Evolutionary conservation across 2,797 vertebrate genomes (phyloP), one percentile per base, ranked within the genome.

Genomic region (Otus scops): DNA sequence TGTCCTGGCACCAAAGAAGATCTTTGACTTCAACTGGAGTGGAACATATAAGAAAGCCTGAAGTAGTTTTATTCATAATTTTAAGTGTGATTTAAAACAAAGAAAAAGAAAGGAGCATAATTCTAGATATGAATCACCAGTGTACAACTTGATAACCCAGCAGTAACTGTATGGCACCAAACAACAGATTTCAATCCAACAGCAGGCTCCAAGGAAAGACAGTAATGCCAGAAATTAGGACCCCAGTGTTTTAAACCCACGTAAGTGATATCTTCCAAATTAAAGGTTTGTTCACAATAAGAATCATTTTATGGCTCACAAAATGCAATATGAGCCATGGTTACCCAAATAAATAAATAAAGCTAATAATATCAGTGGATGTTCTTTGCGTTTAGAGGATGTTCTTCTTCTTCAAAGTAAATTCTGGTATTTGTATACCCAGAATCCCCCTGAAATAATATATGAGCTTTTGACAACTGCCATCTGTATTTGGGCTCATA

Each of bases 81-180:
- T 97, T 96, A 91, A 76, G 75, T 86, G 77, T 54, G 43, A 96
- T 69, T 91, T 91, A 71, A 95, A 95, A 91, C 82, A 96, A 94
- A 86, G 69, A 24, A 70, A 90, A 80, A 86, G n/a, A 80, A 89
- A 88, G 65, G 60, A 77, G 68, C 74, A 74, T 93, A 95, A 97
- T 97, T 97, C 97, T 96, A 97, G 95, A 95, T 93, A 92, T 23
- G 57, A 97, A 97, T 91, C 89, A 96, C 88, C 76, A 93, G 89
- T 17, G 2, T 86, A 77, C 83, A 79, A 82, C 88, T 96, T 93
- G 94, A 93, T 94, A 96, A 92, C 77, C 41, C 85, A 85, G 88
- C 80, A 85, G 83, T 88, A 80, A 70, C 91, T 91, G 68, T 17
- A 86, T 80, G 91, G 86, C 92, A 78, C 77, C 82, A 89, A 80